These are phyloP conservation scores for Hylaeus anthracinus DNA, from an alignment of 1,140 invertebrate genomes.

Conservation along the genomic window DNA sequence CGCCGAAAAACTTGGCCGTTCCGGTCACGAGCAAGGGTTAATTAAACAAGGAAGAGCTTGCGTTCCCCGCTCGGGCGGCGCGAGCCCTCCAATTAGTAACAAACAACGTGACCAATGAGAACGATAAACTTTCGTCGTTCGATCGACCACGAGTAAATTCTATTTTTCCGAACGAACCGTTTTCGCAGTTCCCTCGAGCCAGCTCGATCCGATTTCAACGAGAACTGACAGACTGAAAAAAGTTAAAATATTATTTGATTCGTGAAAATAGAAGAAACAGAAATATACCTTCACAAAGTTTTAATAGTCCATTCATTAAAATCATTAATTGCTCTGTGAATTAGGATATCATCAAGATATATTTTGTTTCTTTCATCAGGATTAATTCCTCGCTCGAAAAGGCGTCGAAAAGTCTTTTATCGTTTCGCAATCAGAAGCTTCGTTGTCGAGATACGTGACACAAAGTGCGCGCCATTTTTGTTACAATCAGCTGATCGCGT, in stretches of 20 bases:
- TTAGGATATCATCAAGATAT: too few species aligned
- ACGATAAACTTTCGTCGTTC: slow-evolving; percentile 16
- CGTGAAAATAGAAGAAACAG: too few species aligned
- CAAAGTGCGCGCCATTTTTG: too few species aligned
- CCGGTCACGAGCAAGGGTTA: slow-evolving; percentile 13
- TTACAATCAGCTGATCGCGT: too few species aligned
- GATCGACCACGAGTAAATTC: background rate
- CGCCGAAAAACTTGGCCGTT: slow-evolving; percentile 4
- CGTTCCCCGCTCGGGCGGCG: background rate
- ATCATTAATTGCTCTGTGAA: too few species aligned
- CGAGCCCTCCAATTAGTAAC: slow-evolving; percentile 29
- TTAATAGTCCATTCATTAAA: too few species aligned
- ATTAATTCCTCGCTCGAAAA: too few species aligned
- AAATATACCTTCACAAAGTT: too few species aligned
- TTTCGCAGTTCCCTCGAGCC: background rate
- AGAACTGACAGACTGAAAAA: background rate
- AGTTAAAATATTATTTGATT: background rate
- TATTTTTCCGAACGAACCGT: background rate
- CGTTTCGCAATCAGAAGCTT: too few species aligned
- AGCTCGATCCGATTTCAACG: background rate
- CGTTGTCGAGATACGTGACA: too few species aligned
- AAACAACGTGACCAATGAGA: slow-evolving; percentile 33
- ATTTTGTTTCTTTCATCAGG: too few species aligned
- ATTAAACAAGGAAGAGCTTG: background rate
- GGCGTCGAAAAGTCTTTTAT: too few species aligned